phyloP scores from a whole-genome alignment of 2,113 vertebrate genomes.

The Bothrops jararaca region DNA sequence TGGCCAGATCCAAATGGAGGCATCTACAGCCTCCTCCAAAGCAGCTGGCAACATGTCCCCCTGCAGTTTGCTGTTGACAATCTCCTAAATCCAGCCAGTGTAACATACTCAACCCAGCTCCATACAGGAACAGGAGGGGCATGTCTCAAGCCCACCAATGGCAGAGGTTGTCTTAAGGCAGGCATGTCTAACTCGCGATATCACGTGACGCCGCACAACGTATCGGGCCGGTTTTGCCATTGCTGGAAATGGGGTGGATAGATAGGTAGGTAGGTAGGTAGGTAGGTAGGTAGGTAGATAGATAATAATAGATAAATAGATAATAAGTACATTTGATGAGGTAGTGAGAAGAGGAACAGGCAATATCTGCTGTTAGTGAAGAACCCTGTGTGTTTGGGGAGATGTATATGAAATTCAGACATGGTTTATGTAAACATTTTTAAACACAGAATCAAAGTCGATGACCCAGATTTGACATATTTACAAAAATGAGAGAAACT shows the following conservation, averaged over 20 bases:
- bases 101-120: not conserved
- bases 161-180: not conserved
- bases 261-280: no score
- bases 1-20: not conserved
- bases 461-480: not conserved
- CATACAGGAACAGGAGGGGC: not conserved
- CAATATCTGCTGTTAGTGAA: not conserved
- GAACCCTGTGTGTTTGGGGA: not conserved
- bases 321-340: not conserved
- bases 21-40: not conserved
- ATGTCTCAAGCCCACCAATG: not conserved
- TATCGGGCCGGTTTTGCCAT: no score
- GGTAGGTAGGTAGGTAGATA: no score
- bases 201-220: no score
- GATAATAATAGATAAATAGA: no score
- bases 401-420: not conserved
- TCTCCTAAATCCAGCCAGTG: not conserved
- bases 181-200: no score
- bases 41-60: not conserved
- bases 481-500: not conserved
- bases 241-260: no score
- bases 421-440: not conserved
- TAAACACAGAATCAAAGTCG: not conserved
- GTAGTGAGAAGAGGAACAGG: not conserved
- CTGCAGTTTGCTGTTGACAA: not conserved